Base-by-base conservation (phyloP, 2,888 invertebrate species). In the Brachyptera putata region DNA sequence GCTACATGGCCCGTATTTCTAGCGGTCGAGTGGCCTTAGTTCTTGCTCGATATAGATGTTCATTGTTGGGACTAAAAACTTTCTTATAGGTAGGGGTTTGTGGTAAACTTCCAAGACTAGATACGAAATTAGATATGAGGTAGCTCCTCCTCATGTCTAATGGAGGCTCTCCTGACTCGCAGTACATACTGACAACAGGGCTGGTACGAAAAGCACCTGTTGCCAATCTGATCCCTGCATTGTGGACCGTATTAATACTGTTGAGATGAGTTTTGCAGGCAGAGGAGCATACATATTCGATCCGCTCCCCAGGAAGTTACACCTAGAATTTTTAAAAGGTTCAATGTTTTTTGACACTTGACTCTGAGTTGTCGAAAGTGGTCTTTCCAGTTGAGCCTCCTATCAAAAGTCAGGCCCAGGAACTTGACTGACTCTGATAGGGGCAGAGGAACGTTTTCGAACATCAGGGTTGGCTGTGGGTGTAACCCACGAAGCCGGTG, bases 311-410 rank as follows among this genome's bases (percentile, higher is more conserved):
- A 39, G 11, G 34, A 16, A 3, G 56, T 37, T 26, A 21, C 26
- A 36, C 36, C 37, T 16, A 41, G 41, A 34, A 41, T 46, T 25
- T 14, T n/a, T 21, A 57, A 39, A 49, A 58, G 7, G n/a, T 58
- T 58, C 13, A 57, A 21, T 18, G 18, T 7, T 41, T 41, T 16
- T 5, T 41, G 18, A 41, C 41, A 41, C n/a, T 41, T 9, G n/a
- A n/a, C 16, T 2, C 41, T 41, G 16, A 41, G 2, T 41, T 41
- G 41, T 13, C 9, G 16, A 41, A 41, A 14, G 21, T 58, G 49
- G 14, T n/a, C n/a, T 13, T 36, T 50, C 58, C 58, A 58, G 30
- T 58, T 58, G 13, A 50, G 48, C 13, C 34, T 26, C 16, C 13
- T 22, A 22, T 58, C 58, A 14, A 58, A 26, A 3, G 22, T 7